Percentiles rank a stretch among this genome's conserved stretches.
phyloP scores from a whole-genome alignment of 2,797 vertebrate species.

The Scolopax bukidnonensis region DNA sequence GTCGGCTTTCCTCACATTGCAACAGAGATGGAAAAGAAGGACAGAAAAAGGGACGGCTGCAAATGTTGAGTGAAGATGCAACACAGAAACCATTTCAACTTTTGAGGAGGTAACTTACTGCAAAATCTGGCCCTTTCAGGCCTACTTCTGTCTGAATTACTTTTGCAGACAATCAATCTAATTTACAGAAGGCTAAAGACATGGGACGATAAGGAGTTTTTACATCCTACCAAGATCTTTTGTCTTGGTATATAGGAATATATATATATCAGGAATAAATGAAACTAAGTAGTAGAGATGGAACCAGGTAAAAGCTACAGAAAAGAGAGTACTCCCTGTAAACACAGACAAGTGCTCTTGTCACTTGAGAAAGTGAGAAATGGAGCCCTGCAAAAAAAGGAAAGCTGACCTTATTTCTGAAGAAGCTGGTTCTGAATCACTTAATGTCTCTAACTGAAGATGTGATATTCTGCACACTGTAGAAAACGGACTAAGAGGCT shows the following conservation, averaged over 20 bases:
- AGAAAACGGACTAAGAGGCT: background rate
- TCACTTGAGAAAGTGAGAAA: background rate
- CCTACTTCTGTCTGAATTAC: background rate
- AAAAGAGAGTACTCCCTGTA: background rate
- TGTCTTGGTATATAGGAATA: background rate
- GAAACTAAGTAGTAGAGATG: background rate
- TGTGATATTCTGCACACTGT: background rate
- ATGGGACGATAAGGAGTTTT: background rate
- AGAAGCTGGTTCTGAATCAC: background rate
- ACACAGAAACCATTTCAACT: background rate
- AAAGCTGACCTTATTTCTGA: background rate
- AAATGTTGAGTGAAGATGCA: background rate
- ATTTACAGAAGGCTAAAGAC: background rate
- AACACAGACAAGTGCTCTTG: background rate
- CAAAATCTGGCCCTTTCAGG: background rate
- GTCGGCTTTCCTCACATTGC: background rate
- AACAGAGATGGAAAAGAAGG: background rate
- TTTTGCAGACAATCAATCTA: conserved; percentile 1
- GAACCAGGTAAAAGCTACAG: background rate
- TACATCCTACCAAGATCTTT: background rate
- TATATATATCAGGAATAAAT: background rate
- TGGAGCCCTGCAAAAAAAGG: background rate
- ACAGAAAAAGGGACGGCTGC: background rate
- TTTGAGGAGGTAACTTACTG: background rate
- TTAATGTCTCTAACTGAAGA: background rate